These are phyloP conservation scores for Drosophila acutilabella DNA, from an alignment of 2,888 invertebrate species.

Conservation along the genomic window DNA sequence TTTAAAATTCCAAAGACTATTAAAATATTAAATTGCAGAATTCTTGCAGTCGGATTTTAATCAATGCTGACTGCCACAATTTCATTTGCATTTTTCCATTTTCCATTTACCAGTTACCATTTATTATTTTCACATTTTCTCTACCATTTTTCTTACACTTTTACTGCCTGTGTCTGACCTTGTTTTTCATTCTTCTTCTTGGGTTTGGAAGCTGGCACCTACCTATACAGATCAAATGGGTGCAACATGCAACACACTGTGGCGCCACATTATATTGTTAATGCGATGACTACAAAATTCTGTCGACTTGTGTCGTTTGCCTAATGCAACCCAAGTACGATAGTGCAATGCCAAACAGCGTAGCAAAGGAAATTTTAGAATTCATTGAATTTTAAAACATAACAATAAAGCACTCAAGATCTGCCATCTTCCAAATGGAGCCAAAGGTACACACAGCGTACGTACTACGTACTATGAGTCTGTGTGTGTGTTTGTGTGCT, in stretches of 20 bases:
- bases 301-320: conserved; percentile 70
- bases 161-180: conserved; percentile 50
- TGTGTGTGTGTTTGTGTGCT: conserved; percentile 31
- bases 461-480: not conserved
- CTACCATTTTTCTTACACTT: conserved; percentile 13
- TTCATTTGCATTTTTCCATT: conserved; percentile 47
- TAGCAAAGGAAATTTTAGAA: conserved; percentile 71
- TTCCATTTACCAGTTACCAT: conserved; percentile 7
- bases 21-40: conserved; percentile 18
- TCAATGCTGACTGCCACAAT: conserved; percentile 50
- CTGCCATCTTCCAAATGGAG: conserved; percentile 68
- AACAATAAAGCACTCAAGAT: conserved; percentile 83
- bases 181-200: conserved; percentile 29
- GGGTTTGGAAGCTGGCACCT: conserved; percentile 42
- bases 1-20: not conserved
- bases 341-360: conserved; percentile 52
- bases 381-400: conserved; percentile 83
- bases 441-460: conserved; percentile 53
- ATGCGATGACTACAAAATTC: conserved; percentile 64
- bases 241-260: conserved; percentile 28
- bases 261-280: conserved; percentile 69
- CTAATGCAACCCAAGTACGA: conserved; percentile 33
- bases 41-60: conserved; percentile 52
- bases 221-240: conserved; percentile 31
- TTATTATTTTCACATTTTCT: conserved; percentile 3